Evolutionary conservation across 2,797 vertebrate species (phyloP).

Genomic region (Epinephelus awoara): DNA sequence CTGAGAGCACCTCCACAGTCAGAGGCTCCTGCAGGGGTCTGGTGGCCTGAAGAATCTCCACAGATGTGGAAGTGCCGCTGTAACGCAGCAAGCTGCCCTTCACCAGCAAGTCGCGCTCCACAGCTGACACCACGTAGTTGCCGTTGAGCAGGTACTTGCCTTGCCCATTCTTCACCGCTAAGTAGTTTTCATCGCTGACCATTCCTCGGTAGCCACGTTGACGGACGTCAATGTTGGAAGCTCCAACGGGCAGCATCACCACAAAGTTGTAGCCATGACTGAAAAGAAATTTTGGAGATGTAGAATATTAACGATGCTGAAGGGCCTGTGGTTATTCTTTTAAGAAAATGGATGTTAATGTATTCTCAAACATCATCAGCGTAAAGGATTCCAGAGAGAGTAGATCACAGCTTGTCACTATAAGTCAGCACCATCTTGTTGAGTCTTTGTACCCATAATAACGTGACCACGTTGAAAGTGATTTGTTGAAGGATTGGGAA

Average conservation of each 20-base stretch:
- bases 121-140: constrained; percentile 95
- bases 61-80: constrained; percentile 91
- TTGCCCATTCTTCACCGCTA: constrained; percentile 92
- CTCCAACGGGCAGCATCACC: constrained; percentile 91
- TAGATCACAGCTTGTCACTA: not conserved
- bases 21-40: constrained; percentile 92
- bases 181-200: constrained; percentile 94
- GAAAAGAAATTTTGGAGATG: constrained; percentile 38
- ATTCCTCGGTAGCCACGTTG: constrained; percentile 96
- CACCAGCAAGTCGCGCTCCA: constrained; percentile 93
- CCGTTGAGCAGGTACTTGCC: constrained; percentile 95
- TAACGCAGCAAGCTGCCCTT: constrained; percentile 94
- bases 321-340: not conserved
- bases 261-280: constrained; percentile 99
- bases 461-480: not conserved
- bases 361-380: not conserved
- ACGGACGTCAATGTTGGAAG: constrained; percentile 93
- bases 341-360: not conserved
- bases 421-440: not conserved
- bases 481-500: not conserved
- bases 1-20: constrained; percentile 94
- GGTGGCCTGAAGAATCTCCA: constrained; percentile 93
- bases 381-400: not conserved
- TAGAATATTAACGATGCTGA: not conserved
- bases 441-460: not conserved